These are phyloP conservation scores for Brachionus plicatilis DNA, from an alignment of 1,140 invertebrate genomes.

Conservation along the genomic window DNA sequence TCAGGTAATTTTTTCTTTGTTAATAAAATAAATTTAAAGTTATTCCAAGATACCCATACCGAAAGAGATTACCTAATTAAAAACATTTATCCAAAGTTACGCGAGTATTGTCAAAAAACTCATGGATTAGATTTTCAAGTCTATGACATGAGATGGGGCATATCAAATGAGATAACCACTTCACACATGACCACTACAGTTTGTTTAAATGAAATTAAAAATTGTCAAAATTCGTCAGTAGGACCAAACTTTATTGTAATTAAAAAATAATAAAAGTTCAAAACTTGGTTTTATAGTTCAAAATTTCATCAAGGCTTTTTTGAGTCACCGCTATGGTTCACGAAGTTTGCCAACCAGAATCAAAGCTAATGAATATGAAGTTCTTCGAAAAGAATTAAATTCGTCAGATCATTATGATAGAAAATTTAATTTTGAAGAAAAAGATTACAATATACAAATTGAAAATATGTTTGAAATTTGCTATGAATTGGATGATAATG, in stretches of 20 bases:
- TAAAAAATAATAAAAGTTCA: neutral
- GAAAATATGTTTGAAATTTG: slow-evolving; percentile 5
- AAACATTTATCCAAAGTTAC: slow-evolving; percentile 35
- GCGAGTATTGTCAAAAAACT: slow-evolving; percentile 63
- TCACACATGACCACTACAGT: slow-evolving; percentile 26
- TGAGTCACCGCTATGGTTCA: slow-evolving; percentile 89
- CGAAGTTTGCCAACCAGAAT: slow-evolving; percentile 87
- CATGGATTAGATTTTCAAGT: slow-evolving; percentile 98
- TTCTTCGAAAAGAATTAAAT: neutral
- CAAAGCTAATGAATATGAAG: neutral
- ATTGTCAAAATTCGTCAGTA: slow-evolving; percentile 11
- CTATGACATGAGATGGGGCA: slow-evolving; percentile 46
- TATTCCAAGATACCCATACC: slow-evolving; percentile 22
- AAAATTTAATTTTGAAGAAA: neutral
- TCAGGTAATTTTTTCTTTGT: neutral
- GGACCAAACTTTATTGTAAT: slow-evolving; percentile 41
- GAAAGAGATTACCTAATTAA: slow-evolving; percentile 39
- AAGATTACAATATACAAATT: neutral
- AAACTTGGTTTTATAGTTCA: neutral
- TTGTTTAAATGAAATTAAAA: slow-evolving; percentile 41
- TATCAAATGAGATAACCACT: slow-evolving; percentile 40
- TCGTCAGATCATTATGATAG: neutral
- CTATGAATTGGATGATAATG: slow-evolving; percentile 33
- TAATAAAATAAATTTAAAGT: neutral
- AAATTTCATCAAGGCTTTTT: neutral